Conservation (phyloP, 2,113 vertebrate genomes). For the Lophotis ruficrista region DNA sequence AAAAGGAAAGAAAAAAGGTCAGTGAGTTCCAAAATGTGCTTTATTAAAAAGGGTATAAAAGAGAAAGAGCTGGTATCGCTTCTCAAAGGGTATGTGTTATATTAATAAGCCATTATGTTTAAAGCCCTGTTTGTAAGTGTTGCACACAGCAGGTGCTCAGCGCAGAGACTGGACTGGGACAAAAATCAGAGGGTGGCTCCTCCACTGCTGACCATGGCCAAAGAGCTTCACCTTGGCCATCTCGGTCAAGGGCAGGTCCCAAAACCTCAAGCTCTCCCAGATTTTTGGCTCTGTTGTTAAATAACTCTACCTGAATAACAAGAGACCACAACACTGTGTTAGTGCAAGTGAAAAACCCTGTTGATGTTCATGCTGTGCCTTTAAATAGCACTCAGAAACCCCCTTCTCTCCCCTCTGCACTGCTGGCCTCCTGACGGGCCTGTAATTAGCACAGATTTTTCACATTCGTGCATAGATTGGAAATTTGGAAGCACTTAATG, state of each 20-base stretch:
- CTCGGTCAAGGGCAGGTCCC: background rate
- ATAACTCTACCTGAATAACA: background rate
- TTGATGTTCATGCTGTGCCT: slow-evolving; percentile 2
- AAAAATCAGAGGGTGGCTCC: background rate
- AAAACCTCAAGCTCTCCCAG: background rate
- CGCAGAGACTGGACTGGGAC: background rate
- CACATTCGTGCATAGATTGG: slow-evolving; percentile 64
- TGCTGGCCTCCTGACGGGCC: slow-evolving; percentile 57
- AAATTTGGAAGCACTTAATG: slow-evolving; percentile 78
- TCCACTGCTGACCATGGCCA: background rate
- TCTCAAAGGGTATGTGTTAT: background rate
- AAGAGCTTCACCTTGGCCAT: background rate
- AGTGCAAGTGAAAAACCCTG: background rate
- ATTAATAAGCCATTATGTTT: background rate
- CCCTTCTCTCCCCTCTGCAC: slow-evolving; percentile 42
- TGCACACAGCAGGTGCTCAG: background rate
- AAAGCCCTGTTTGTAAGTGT: background rate
- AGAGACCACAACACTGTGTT: background rate
- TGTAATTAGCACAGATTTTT: slow-evolving; percentile 78
- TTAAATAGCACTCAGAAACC: slow-evolving; percentile 40
- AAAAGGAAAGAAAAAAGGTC: background rate
- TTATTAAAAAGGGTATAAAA: slow-evolving; percentile 20
- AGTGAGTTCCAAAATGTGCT: background rate
- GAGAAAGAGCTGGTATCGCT: background rate
- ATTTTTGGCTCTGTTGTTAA: background rate